Conservation (phyloP, 2,888 invertebrate species). For the Phengaris alcon region DNA sequence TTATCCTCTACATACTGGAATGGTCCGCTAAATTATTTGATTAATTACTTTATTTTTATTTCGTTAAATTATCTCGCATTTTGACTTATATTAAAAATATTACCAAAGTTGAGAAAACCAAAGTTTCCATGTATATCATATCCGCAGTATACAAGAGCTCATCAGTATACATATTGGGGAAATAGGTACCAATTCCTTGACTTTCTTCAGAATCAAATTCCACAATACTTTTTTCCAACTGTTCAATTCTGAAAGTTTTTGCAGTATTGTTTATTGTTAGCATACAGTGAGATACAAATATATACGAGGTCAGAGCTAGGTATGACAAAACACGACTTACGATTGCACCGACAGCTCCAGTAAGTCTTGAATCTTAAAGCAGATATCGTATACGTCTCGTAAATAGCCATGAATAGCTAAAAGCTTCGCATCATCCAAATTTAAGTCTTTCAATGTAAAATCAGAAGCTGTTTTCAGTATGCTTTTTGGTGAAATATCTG, state of each 20-base stretch:
- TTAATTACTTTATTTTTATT: conserved; percentile 33
- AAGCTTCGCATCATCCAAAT: neutral
- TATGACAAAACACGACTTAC: neutral
- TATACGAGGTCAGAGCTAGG: too few species aligned
- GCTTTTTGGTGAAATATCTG: too few species aligned
- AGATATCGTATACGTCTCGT: neutral
- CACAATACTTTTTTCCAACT: neutral
- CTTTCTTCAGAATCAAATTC: neutral
- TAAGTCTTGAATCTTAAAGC: neutral
- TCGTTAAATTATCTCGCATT: conserved; percentile 38
- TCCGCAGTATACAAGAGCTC: neutral
- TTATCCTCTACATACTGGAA: too few species aligned
- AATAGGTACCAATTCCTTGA: neutral
- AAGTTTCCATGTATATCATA: neutral
- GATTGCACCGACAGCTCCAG: neutral
- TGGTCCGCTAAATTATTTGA: too few species aligned
- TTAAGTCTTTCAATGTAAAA: neutral
- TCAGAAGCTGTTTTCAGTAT: neutral
- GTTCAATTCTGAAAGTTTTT: neutral
- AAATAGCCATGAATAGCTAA: neutral
- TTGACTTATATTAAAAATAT: too few species aligned
- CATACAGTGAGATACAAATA: too few species aligned
- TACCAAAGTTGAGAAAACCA: too few species aligned
- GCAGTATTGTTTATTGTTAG: too few species aligned
- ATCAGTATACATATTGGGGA: neutral